phyloP scores from a whole-genome alignment of 2,888 invertebrate genomes.

The Neoaliturus tenellus region DNA sequence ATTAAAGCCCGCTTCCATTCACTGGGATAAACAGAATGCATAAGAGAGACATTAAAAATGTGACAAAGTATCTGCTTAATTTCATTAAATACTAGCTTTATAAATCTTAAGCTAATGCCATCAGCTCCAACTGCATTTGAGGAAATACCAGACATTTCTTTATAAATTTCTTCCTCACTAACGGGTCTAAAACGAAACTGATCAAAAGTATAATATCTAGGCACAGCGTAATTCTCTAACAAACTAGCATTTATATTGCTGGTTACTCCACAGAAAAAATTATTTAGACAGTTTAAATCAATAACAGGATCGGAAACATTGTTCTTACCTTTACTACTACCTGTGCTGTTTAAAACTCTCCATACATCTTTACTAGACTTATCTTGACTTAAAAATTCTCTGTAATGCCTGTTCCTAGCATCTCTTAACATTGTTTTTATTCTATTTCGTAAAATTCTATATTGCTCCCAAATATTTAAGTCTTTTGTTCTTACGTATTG shows the following conservation, averaged over 20 bases:
- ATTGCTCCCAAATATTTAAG: background rate
- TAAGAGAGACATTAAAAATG: background rate
- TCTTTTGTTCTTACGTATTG: constrained; percentile 8
- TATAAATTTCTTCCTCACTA: background rate
- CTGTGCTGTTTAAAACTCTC: background rate
- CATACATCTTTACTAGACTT: background rate
- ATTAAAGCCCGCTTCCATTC: background rate
- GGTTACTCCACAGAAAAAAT: constrained; percentile 5
- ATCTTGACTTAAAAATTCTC: background rate
- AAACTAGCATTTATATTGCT: background rate
- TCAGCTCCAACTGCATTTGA: background rate
- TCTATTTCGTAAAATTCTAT: background rate
- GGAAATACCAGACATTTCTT: background rate
- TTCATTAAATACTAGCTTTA: background rate
- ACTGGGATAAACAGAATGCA: background rate
- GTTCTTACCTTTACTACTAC: background rate
- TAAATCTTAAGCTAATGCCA: background rate
- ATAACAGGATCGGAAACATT: background rate
- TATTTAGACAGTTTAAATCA: background rate
- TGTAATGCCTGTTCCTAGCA: background rate
- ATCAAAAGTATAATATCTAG: background rate
- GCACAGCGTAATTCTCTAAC: background rate
- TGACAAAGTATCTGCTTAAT: background rate
- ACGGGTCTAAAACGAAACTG: background rate
- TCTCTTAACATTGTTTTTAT: constrained; percentile 6